These are phyloP conservation scores for Stratiomys singularior DNA, from an alignment of 2,888 invertebrate species.

Conservation along the genomic window DNA sequence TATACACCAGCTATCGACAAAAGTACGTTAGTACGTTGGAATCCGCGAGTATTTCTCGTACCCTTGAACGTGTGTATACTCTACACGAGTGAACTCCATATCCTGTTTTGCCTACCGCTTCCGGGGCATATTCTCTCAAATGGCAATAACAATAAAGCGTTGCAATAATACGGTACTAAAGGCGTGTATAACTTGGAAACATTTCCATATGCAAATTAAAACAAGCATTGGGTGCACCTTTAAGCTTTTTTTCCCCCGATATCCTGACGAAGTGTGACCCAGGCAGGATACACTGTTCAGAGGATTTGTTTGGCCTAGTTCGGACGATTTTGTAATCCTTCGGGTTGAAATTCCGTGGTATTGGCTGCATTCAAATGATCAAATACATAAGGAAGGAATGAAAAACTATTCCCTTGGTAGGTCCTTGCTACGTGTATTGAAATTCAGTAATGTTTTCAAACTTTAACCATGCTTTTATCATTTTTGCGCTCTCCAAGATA, in stretches of 20 bases:
- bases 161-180: slow-evolving; percentile 39
- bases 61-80: neutral
- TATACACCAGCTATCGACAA: neutral
- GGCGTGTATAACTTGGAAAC: slow-evolving; percentile 13
- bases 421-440: too few species aligned
- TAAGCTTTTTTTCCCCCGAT: slow-evolving; percentile 42
- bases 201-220: slow-evolving; percentile 50
- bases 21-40: neutral
- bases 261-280: neutral
- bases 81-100: neutral
- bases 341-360: too few species aligned
- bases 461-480: too few species aligned
- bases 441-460: too few species aligned
- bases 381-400: too few species aligned
- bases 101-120: slow-evolving; percentile 4
- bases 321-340: neutral
- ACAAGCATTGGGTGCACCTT: slow-evolving; percentile 49
- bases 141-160: slow-evolving; percentile 47
- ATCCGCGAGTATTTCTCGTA: slow-evolving; percentile 2
- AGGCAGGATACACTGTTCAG: neutral
- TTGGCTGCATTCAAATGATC: too few species aligned
- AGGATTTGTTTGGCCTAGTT: slow-evolving; percentile 6
- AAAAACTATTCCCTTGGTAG: too few species aligned
- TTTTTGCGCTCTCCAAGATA: too few species aligned
- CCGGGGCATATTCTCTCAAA: slow-evolving; percentile 35